These are phyloP conservation scores for Eurosta solidaginis DNA, from an alignment of 1,140 invertebrate species.

Conservation along the genomic window DNA sequence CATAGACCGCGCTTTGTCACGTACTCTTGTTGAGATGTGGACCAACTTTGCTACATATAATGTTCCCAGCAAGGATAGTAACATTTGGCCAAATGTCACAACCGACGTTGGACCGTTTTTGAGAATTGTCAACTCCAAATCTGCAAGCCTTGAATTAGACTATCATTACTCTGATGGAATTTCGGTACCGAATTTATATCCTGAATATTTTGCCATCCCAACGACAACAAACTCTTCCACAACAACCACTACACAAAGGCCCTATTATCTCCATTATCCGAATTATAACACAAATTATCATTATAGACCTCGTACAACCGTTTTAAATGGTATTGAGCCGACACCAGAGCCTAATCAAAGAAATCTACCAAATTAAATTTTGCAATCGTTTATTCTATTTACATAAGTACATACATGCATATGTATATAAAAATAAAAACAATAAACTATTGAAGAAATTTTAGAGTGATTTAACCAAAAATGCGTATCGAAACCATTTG, in stretches of 20 bases:
- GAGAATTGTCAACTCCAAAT: constrained; percentile 45
- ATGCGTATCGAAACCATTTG: too few relatives aligned
- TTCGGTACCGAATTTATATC: constrained; percentile 43
- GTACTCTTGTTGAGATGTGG: constrained; percentile 50
- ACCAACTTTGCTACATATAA: constrained; percentile 43
- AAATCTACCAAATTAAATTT: too few relatives aligned
- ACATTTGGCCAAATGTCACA: constrained; percentile 46
- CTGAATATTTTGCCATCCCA: constrained; percentile 33
- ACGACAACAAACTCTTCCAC: constrained; percentile 25
- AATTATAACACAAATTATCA: background rate
- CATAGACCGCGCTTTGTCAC: constrained; percentile 45
- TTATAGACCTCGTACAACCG: background rate
- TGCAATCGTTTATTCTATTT: too few relatives aligned
- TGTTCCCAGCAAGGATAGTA: constrained; percentile 40
- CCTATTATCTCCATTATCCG: constrained; percentile 29
- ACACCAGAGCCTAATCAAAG: background rate
- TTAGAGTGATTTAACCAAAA: too few relatives aligned
- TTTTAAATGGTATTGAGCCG: background rate
- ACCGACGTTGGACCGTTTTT: constrained; percentile 51
- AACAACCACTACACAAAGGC: constrained; percentile 28
- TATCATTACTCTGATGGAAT: constrained; percentile 53
- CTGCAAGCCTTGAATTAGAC: constrained; percentile 46
- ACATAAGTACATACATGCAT: too few relatives aligned
- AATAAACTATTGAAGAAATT: too few relatives aligned
- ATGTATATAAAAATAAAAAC: too few relatives aligned